Conservation (phyloP, 2,888 invertebrate species). For the Fragum sueziense region DNA sequence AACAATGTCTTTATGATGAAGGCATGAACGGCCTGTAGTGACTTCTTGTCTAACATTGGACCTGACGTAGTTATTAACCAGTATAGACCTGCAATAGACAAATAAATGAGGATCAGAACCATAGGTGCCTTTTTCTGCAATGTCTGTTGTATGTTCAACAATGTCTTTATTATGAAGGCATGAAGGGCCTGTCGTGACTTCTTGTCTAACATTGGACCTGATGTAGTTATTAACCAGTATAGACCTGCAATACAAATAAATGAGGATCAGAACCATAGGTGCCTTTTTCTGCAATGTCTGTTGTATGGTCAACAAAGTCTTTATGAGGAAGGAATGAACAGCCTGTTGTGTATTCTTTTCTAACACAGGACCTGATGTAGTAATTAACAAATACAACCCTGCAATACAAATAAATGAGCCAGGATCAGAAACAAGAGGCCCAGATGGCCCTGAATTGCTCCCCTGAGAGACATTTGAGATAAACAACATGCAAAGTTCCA, state of each 20-base stretch:
- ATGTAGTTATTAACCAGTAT: slow-evolving; percentile 50
- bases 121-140: slow-evolving; percentile 37
- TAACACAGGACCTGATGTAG: slow-evolving; percentile 41
- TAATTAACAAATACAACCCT: slow-evolving; percentile 54
- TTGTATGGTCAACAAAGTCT: slow-evolving; percentile 51
- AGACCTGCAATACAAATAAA: slow-evolving; percentile 42
- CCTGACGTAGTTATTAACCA: slow-evolving; percentile 52
- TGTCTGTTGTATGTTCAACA: slow-evolving; percentile 51
- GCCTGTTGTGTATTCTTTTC: slow-evolving; percentile 44
- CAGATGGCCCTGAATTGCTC: not conserved
- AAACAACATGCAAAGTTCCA: no score
- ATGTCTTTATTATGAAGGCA: slow-evolving; percentile 49
- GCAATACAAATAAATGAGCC: slow-evolving; percentile 18
- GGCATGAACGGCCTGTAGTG: slow-evolving; percentile 53
- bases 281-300: slow-evolving; percentile 30
- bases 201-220: slow-evolving; percentile 36
- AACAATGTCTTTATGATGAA: slow-evolving; percentile 52
- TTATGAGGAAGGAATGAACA: slow-evolving; percentile 52
- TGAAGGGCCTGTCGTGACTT: slow-evolving; percentile 54
- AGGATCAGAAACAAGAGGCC: not conserved
- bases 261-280: slow-evolving; percentile 39
- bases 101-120: not conserved
- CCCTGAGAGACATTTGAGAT: no score
- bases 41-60: slow-evolving; percentile 32
- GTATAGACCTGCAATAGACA: slow-evolving; percentile 50